Evolutionary conservation across 2,797 vertebrate species (phyloP).

Genomic region (Heliangelus exortis): DNA sequence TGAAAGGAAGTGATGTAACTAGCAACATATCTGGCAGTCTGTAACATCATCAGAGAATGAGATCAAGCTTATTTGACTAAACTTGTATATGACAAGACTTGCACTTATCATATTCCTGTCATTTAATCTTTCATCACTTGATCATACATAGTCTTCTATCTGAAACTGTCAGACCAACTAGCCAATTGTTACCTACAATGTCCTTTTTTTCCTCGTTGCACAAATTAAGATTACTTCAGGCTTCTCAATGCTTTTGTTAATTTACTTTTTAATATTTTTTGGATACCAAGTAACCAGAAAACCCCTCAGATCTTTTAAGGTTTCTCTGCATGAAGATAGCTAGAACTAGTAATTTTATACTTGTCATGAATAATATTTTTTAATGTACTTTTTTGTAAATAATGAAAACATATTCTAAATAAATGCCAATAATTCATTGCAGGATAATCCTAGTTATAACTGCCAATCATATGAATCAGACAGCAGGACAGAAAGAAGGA

Average conservation of each 20-base stretch:
- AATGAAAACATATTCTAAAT: not conserved
- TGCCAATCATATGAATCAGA: conserved; percentile 73
- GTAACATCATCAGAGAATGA: conserved; percentile 12
- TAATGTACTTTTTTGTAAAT: not conserved
- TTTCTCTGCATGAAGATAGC: not conserved
- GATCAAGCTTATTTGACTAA: conserved; percentile 56
- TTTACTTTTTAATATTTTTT: not conserved
- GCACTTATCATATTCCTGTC: conserved; percentile 39
- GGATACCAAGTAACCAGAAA: not conserved
- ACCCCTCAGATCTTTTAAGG: not conserved
- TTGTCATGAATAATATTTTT: not conserved
- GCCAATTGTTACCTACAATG: not conserved
- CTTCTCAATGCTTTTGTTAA: not conserved
- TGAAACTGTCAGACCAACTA: not conserved
- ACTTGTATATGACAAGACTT: not conserved
- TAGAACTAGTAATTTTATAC: not conserved
- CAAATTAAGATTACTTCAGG: not conserved
- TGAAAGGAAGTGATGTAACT: conserved; percentile 53
- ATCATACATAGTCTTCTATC: not conserved
- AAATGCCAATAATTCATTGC: not conserved
- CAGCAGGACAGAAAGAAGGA: conserved; percentile 63
- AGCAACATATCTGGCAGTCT: not conserved
- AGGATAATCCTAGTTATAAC: conserved; percentile 76
- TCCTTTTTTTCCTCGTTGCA: not conserved
- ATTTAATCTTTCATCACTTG: not conserved